These are phyloP conservation scores for Steinernema hermaphroditum DNA, from an alignment of 2,888 invertebrate genomes.

Conservation along the genomic window DNA sequence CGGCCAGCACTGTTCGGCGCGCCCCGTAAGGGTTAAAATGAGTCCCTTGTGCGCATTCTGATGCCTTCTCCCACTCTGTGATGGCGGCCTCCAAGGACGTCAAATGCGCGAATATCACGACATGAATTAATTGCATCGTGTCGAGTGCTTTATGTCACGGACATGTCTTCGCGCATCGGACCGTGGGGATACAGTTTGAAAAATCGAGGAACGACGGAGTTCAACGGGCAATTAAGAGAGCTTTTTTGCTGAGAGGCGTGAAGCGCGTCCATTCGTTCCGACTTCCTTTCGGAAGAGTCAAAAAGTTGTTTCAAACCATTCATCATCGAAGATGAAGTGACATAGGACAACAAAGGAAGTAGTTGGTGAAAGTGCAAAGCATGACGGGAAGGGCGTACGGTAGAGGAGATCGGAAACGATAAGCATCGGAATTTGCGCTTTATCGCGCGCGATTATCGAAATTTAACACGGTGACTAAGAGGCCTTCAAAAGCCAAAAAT, in stretches of 20 bases:
- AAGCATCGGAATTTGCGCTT: no score
- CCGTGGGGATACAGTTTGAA: constrained; percentile 18
- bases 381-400: no score
- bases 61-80: constrained; percentile 4
- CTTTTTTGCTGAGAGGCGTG: constrained; percentile 7
- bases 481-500: no score
- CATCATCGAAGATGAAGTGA: no score
- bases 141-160: constrained; percentile 28
- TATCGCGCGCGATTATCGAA: no score
- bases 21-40: constrained; percentile 15
- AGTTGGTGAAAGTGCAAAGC: no score
- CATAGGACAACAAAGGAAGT: no score
- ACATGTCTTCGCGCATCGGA: constrained; percentile 19
- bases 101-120: constrained; percentile 31
- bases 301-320: no score
- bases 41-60: constrained; percentile 21
- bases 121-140: constrained; percentile 31
- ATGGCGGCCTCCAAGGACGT: constrained; percentile 27
- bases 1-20: no score
- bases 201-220: not conserved
- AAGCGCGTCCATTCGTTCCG: not conserved
- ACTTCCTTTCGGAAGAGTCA: constrained; percentile 9
- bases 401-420: no score
- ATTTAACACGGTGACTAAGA: no score
- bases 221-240: constrained; percentile 7